phyloP scores from a whole-genome alignment of 2,888 invertebrate species.

The Corythucha ciliata region DNA sequence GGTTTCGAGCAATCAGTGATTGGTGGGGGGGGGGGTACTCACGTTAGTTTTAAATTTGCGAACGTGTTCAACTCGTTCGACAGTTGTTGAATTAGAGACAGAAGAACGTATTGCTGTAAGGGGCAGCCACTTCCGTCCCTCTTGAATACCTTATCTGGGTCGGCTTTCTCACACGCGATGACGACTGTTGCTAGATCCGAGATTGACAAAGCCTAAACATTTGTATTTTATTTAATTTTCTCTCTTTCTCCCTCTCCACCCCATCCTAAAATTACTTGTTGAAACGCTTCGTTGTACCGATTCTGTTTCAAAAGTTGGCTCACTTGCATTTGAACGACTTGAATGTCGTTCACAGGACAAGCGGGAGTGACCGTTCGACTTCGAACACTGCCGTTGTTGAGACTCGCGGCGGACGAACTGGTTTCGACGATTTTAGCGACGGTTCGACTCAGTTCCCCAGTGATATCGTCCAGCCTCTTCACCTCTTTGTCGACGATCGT shows the following conservation, averaged over 20 bases:
- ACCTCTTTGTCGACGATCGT: conserved; percentile 24
- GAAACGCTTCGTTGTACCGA: conserved; percentile 79
- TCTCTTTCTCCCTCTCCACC: too few species aligned
- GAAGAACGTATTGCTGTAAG: conserved; percentile 76
- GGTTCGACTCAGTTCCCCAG: conserved; percentile 26
- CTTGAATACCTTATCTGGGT: conserved; percentile 65
- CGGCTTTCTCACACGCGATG: conserved; percentile 74
- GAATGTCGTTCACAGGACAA: conserved; percentile 47
- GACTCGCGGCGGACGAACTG: too few species aligned
- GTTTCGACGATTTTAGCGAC: conserved; percentile 23
- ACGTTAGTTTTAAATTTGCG: too few species aligned
- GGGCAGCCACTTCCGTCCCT: conserved; percentile 49
- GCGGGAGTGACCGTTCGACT: conserved; percentile 69
- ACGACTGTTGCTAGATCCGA: conserved; percentile 81
- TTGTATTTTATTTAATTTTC: too few species aligned
- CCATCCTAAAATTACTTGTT: too few species aligned
- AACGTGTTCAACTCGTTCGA: too few species aligned
- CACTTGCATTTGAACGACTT: conserved; percentile 58
- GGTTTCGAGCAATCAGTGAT: too few species aligned
- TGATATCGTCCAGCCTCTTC: conserved; percentile 27
- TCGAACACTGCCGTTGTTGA: conserved; percentile 41
- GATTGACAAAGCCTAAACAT: conserved; percentile 66
- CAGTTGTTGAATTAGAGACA: conserved; percentile 89
- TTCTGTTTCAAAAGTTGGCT: conserved; percentile 58
- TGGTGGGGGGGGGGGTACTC: too few species aligned